These are phyloP conservation scores for Orthonevra nobilis DNA, from an alignment of 2,888 invertebrate genomes.

Conservation along the genomic window DNA sequence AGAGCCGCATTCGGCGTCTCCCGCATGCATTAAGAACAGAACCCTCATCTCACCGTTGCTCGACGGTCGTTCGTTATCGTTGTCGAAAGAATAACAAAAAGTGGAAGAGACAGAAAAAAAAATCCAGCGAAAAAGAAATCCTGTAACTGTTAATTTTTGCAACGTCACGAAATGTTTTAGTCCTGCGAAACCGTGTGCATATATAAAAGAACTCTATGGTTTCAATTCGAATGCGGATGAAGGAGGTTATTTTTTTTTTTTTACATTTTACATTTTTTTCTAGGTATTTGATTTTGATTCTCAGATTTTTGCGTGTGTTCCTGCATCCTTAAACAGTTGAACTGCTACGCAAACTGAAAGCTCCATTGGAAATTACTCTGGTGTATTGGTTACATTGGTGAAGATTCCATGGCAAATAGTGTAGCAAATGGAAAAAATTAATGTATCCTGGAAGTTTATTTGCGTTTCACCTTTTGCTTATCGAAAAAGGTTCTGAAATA, in stretches of 20 bases:
- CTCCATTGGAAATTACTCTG: conserved; percentile 17
- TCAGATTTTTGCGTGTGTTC: conserved; percentile 50
- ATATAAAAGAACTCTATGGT: conserved; percentile 16
- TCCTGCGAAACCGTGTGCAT: conserved; percentile 53
- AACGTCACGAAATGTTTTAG: conserved; percentile 70
- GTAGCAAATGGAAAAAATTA: conserved; percentile 52
- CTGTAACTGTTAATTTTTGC: conserved; percentile 67
- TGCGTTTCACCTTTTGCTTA: conserved; percentile 50
- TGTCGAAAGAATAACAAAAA: conserved; percentile 49
- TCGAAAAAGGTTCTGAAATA: not conserved
- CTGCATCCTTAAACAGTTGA: conserved; percentile 57
- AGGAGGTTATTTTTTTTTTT: conserved; percentile 19
- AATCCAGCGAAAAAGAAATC: conserved; percentile 41
- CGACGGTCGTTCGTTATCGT: not conserved
- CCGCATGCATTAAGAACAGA: conserved; percentile 1
- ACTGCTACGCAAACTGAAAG: conserved; percentile 12
- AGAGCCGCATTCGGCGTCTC: conserved; percentile 31
- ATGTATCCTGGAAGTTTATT: conserved; percentile 44
- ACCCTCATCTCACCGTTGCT: too few species aligned
- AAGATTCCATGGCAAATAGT: conserved; percentile 54
- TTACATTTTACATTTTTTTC: too few species aligned
- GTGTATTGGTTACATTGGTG: conserved; percentile 7
- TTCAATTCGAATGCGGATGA: conserved; percentile 19
- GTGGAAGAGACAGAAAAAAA: not conserved
- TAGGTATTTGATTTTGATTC: conserved; percentile 47